These are phyloP conservation scores for Vesta saturnalis DNA, from an alignment of 2,888 invertebrate genomes.

Conservation along the genomic window DNA sequence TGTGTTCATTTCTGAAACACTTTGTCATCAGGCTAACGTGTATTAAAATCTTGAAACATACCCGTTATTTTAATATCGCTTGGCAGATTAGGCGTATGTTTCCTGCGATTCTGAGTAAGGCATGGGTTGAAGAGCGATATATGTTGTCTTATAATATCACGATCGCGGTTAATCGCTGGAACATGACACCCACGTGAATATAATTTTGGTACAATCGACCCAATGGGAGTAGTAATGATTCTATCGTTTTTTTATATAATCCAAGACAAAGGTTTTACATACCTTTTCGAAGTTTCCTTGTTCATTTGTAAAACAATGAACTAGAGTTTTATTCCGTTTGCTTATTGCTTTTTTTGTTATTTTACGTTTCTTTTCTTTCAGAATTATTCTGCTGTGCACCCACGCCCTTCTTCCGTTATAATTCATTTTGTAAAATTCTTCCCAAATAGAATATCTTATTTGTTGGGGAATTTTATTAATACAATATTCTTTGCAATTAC, in stretches of 20 bases:
- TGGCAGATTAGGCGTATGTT: not conserved
- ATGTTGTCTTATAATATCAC: too few relatives aligned
- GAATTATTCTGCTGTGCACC: conserved; percentile 15
- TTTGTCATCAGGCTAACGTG: too few relatives aligned
- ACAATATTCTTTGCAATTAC: conserved; percentile 18
- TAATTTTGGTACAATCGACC: conserved; percentile 18
- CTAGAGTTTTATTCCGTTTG: too few relatives aligned
- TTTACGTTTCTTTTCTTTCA: too few relatives aligned
- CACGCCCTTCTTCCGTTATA: conserved; percentile 22
- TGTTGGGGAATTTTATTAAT: conserved; percentile 19
- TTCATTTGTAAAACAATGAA: too few relatives aligned
- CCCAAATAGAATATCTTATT: too few relatives aligned
- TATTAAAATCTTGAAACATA: not conserved
- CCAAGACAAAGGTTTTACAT: conserved; percentile 17
- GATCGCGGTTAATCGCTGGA: conserved; percentile 13
- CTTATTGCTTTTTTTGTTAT: too few relatives aligned
- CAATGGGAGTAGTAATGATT: conserved; percentile 17
- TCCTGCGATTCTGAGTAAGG: too few relatives aligned
- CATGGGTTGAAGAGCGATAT: too few relatives aligned
- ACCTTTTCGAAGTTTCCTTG: not conserved
- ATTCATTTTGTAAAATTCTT: conserved; percentile 21
- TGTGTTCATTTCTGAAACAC: too few relatives aligned
- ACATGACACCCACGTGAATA: conserved; percentile 17
- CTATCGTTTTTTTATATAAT: conserved; percentile 21
- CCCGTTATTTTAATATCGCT: not conserved